These are phyloP conservation scores for Schizothorax lantsangensis DNA, from an alignment of 2,797 vertebrate genomes.

Conservation along the genomic window DNA sequence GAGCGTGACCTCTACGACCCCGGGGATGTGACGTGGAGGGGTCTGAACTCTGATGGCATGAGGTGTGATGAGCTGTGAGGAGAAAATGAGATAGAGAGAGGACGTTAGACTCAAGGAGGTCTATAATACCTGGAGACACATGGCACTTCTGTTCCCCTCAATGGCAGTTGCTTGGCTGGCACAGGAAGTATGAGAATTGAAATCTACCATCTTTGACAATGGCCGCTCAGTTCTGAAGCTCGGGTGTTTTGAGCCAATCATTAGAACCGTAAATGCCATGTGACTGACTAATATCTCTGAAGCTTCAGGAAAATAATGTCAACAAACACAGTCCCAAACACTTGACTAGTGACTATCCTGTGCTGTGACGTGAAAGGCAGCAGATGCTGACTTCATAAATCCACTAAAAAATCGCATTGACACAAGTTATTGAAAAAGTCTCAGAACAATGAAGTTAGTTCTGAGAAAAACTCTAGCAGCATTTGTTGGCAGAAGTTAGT, in stretches of 20 bases:
- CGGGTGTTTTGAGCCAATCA: not conserved
- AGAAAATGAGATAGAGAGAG: not conserved
- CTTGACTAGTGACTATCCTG: not conserved
- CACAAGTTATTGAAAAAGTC: not conserved
- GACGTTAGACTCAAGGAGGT: not conserved
- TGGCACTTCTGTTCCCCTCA: no score
- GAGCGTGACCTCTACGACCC: conserved; percentile 97
- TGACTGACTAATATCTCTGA: not conserved
- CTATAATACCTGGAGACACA: not conserved
- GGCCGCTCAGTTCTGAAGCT: not conserved
- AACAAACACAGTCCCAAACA: not conserved
- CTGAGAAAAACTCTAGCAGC: conserved; percentile 13
- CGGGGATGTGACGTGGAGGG: conserved; percentile 83
- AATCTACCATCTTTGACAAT: not conserved
- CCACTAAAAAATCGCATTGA: not conserved
- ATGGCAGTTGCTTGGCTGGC: not conserved
- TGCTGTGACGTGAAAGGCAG: not conserved
- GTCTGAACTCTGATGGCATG: conserved; percentile 84
- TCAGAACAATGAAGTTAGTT: not conserved
- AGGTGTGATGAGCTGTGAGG: conserved; percentile 77
- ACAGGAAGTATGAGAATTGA: not conserved
- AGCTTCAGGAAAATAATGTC: not conserved
- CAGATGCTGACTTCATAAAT: not conserved
- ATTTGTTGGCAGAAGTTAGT: conserved; percentile 16
- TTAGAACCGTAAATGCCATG: not conserved